Evolutionary conservation across 2,888 invertebrate genomes (phyloP), one percentile per base, ranked within the genome.

Genomic region (Callinectes sapidus): DNA sequence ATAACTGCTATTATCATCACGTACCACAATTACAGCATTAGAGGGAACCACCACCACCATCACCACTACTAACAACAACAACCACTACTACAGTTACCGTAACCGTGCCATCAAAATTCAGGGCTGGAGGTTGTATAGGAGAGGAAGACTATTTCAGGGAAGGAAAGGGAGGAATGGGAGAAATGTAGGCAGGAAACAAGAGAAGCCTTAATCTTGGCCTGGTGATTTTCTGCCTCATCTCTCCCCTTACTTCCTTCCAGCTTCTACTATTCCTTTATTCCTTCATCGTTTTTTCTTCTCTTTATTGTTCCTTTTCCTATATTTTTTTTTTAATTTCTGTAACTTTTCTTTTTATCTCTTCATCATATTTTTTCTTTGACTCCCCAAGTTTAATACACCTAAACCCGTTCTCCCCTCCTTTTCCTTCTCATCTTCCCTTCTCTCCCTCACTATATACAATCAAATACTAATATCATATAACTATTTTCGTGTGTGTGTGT

Each of bases 401-500:
- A 23, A 18, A 61, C 61, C 61, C 61, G 39, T 61, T 61, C 61
- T 61, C 61, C 61, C 61, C 6, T 23, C 6, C 61, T 6, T 61
- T 61, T 61, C 61, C 23, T 61, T 48, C 48, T 48, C 48, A 10
- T 48, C 48, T 48, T 87, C 87, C 42, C n/a, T n/a, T 87, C 18
- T 13, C n/a, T 55, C 87, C 48, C 55, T 55, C 87, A 13, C 16
- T 48, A 16, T 48, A 13, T 55, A 87, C 87, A 81, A 81, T 81
- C 81, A 81, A 81, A 81, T 81, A 13, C 35, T 35, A 35, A 35
- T 81, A 81, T 35, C 81, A 35, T 35, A 81, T 81, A 35, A 35
- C 81, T 81, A 18, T 16, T 32, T 32, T 35, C 81, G 77, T 81
- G 35, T 81, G 81, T 81, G 81, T 81, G 81, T 81, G 81, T 32